Base-by-base conservation (phyloP, 2,113 vertebrate species). In the Nibea albiflora region DNA sequence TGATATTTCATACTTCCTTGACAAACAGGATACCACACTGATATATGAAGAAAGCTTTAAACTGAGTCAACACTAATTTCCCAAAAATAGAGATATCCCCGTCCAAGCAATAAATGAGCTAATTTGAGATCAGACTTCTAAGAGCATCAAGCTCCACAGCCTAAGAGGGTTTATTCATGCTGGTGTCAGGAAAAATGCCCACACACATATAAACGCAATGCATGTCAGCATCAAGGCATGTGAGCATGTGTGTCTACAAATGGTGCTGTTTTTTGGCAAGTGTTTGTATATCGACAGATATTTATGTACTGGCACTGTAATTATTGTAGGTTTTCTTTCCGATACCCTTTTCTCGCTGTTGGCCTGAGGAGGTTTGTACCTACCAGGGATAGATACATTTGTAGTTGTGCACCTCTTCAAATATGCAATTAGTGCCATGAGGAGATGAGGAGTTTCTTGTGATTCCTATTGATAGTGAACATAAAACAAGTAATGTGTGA, bases 71-170 rank as follows among this genome's bases (percentile, higher is more conserved):
- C 62, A 57, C 56, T 10, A 14, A n/a, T 72, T 64, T n/a, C 63
- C 49, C 14, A 26, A 80, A 80, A 84, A 84, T 77, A 80, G 56
- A 84, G 57, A 63, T 28, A 53, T 72, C 47, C n/a, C 80, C 42
- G 28, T 76, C 78, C 35, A 61, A 81, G 39, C 20, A 80, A 65
- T 58, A 24, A 77, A 53, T 44, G 47, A 77, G 50, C 53, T 66
- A 46, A 74, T 83, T 75, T 74, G 39, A 74, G 58, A 53, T 74
- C 69, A 62, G 64, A 28, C 77, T 74, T 77, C 78, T 81, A 11
- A 69, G 73, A 78, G 58, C 63, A 39, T 78, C 49, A 42, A 44
- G 74, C 49, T 66, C 14, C 42, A 24, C 47, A 58, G 60, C 11
- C 31, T 72, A 49, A 75, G 74, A 71, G 28, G 77, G 56, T 70